Evolutionary conservation across 2,113 vertebrate genomes (phyloP), one percentile per base, ranked within the genome.

Genomic region (Etia nguti): DNA sequence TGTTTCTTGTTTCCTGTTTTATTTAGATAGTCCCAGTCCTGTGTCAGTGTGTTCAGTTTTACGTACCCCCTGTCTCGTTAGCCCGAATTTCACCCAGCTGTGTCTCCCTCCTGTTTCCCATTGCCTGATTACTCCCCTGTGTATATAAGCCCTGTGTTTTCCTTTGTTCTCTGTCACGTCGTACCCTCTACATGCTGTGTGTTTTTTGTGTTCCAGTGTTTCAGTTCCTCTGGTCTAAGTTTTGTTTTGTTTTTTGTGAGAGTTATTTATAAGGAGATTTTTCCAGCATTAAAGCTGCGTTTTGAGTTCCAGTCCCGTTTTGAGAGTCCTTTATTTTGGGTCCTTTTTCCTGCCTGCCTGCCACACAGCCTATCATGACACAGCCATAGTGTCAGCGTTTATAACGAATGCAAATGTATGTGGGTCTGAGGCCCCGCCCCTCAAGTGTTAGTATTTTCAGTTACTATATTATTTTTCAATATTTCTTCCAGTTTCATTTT

Each of bases 221-320:
- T 26, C 26, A 31, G 0, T 2, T 10, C 26, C 8, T 18, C 57
- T 31, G 15, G 10, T 10, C 56, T 16, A 26, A 59, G 24, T 59
- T 59, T 0, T 1, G 22, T 26, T 36, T 59, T 59, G 57, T 31
- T 59, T 59, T 10, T 59, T 59, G 26, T 60, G 8, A 4, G 56
- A 29, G 13, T 59, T 29, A 16, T 16, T 29, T 59, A 60, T 31
- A 10, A 2, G 26, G 57, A 60, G 5, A 31, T 2, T 60, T 59
- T 60, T 59, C 0, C 57, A 31, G 57, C 22, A 0, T 56, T 56
- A 4, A 26, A 56, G 22, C 5, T 31, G 57, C 18, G 4, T 31
- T 59, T 59, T 59, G 4, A 31, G 15, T 59, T 59, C 8, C 57
- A 59, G 15, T 31, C 57, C 8, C 3, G 1, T 59, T 18, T 9